Conservation (phyloP, 2,113 vertebrate genomes). For the Petroica traversi region DNA sequence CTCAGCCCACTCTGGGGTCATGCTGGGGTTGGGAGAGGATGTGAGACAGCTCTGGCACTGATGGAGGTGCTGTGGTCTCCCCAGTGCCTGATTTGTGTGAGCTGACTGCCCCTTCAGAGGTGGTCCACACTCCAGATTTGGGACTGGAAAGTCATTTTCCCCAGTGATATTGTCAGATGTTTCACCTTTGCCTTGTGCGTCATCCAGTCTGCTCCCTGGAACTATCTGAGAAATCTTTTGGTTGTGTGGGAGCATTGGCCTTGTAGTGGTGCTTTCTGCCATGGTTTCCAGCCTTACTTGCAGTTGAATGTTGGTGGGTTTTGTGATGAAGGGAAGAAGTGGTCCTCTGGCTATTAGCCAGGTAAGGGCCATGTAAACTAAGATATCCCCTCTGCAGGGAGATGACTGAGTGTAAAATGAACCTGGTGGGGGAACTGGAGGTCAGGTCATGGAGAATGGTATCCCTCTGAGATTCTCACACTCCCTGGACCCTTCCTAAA, state of each 20-base stretch:
- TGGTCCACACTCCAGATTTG: neutral
- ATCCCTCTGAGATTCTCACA: neutral
- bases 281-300: neutral
- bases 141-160: neutral
- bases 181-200: neutral
- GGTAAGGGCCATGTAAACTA: neutral
- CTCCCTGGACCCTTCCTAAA: neutral
- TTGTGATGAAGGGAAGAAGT: neutral
- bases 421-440: neutral
- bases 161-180: neutral
- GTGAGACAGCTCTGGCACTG: neutral
- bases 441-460: neutral
- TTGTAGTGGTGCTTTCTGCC: neutral
- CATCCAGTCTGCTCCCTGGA: neutral
- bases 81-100: neutral
- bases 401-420: neutral
- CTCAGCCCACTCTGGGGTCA: accelerated
- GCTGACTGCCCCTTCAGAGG: neutral
- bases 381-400: neutral
- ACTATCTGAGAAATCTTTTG: neutral
- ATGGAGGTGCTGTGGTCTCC: accelerated
- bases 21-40: neutral
- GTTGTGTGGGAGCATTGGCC: neutral
- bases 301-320: neutral
- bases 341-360: neutral